Evolutionary conservation across 2,888 invertebrate species (phyloP), one percentile per base, ranked within the genome.

Genomic region (Lithophane ornitopus): DNA sequence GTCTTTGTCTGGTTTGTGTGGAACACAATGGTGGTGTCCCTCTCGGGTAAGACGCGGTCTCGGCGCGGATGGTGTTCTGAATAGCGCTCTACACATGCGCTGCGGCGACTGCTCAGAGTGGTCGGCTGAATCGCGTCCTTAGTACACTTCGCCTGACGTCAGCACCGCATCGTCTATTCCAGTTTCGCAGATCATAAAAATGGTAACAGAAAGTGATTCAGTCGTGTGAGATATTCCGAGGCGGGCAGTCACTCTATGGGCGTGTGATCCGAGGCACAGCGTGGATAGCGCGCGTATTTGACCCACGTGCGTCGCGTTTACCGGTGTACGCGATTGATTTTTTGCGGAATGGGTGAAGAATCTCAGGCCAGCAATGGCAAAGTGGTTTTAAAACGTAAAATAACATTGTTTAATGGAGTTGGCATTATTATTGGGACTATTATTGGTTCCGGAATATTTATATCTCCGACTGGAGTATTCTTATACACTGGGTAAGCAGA

Each of bases 381-480:
- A 94, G 97, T 98, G 87, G 97, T 98, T 87, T 94, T 98, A 82
- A 98, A 98, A 95, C 97, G 98, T 80, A 98, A 98, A 96, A 98
- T 99, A 89, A 98, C 98, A 49, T 97, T 99, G 63, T 96, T 98
- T 88, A 98, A 98, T 95, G 99, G 98, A 86, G 98, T 99, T 44
- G 98, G 98, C 46, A 97, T 99, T 80, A 99, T 99, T 90, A 98
- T 99, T 62, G 99, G 99, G 58, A 98, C 98, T 49, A 98, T 99
- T 89, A 98, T 99, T 85, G 99, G 99, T 63, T 97, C 98, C 79
- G 99, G 99, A 70, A 99, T 99, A 88, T 99, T 99, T 94, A 98
- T 99, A 87, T 98, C 98, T 46, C 99, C 99, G n/a, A 98, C 98
- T 84, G 98, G 98, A 87, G 98, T 98, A 82, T 98, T 97, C 90